Percentiles rank a stretch among this genome's conserved stretches.
Evolutionary conservation across 2,888 invertebrate species (phyloP).

Genomic region (Antheraea assamensis): DNA sequence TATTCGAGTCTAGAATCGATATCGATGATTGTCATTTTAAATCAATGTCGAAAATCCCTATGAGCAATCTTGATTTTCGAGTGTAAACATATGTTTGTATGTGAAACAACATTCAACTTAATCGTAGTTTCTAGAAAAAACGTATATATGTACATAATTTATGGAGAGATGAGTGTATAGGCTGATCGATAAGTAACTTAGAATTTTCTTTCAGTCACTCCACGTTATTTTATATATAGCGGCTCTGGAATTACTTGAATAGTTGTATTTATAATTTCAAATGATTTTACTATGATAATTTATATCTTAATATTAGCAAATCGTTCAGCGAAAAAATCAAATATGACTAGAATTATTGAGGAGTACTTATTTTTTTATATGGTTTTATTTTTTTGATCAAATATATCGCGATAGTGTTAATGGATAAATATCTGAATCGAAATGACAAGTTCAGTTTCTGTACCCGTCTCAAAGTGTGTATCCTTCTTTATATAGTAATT

Average conservation of each 20-base stretch:
- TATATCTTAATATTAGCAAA: not conserved
- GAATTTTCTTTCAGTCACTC: not conserved
- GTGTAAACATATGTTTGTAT: not conserved
- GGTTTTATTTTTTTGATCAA: too few relatives aligned
- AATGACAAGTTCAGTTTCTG: too few relatives aligned
- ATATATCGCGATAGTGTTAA: too few relatives aligned
- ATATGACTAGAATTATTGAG: not conserved
- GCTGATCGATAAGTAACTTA: not conserved
- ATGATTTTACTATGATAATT: not conserved
- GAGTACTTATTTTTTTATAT: not conserved
- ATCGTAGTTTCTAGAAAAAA: not conserved
- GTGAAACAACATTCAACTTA: not conserved
- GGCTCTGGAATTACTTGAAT: not conserved
- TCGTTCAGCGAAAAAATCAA: not conserved
- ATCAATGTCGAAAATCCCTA: not conserved
- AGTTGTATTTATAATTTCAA: not conserved
- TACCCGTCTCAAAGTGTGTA: too few relatives aligned
- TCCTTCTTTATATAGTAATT: too few relatives aligned
- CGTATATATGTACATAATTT: not conserved
- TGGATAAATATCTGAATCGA: too few relatives aligned
- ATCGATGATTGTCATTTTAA: not conserved
- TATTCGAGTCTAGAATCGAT: not conserved
- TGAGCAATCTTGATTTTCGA: not conserved
- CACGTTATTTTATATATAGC: not conserved
- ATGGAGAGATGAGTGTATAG: not conserved